These are phyloP conservation scores for Acronicta leporina DNA, from an alignment of 2,888 invertebrate genomes.

Conservation along the genomic window DNA sequence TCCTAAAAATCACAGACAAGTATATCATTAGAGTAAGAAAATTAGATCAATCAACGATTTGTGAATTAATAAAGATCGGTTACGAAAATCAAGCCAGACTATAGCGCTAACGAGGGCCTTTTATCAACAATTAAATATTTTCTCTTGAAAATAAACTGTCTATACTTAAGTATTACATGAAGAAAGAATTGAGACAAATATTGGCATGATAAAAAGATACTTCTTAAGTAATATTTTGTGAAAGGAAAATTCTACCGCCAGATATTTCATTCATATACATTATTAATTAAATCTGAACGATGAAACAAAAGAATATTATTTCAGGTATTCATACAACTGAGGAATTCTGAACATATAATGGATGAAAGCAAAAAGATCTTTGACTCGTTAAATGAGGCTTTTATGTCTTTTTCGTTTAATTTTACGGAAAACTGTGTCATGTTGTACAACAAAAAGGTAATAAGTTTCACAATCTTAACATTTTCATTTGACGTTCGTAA, in stretches of 20 bases:
- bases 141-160: too few relatives aligned
- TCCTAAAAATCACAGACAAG: too few relatives aligned
- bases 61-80: neutral
- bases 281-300: conserved; percentile 17
- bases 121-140: neutral
- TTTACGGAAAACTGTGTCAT: conserved; percentile 45
- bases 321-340: conserved; percentile 33
- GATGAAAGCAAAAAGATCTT: conserved; percentile 35
- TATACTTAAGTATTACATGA: neutral
- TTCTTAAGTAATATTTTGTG: conserved; percentile 8
- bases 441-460: conserved; percentile 51
- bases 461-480: conserved; percentile 47
- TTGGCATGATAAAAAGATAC: too few relatives aligned
- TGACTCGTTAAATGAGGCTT: conserved; percentile 48
- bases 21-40: too few relatives aligned
- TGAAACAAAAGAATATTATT: conserved; percentile 29
- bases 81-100: neutral
- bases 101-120: neutral
- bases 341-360: conserved; percentile 35
- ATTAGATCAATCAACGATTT: neutral
- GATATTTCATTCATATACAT: neutral
- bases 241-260: neutral
- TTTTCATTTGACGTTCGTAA: conserved; percentile 43
- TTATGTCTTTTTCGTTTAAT: conserved; percentile 50
- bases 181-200: too few relatives aligned